These are phyloP conservation scores for Caenorhabditis auriculariae DNA, from an alignment of 2,888 invertebrate species.

Conservation along the genomic window DNA sequence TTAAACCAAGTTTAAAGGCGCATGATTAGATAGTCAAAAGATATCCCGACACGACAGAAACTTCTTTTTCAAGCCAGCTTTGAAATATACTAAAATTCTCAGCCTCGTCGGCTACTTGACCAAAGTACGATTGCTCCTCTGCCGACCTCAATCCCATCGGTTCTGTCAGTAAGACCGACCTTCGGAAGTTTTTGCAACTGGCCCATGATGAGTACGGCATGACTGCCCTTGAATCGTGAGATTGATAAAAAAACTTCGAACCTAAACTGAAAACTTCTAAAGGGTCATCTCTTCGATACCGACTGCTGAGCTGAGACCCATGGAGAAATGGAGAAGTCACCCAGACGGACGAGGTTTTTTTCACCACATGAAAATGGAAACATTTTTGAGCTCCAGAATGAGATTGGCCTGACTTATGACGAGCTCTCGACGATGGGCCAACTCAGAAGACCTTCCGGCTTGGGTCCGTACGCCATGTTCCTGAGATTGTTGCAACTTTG, in stretches of 20 bases:
- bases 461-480: conserved; percentile 94
- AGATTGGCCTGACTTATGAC: conserved; percentile 83
- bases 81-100: conserved; percentile 12
- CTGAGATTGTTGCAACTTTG: conserved; percentile 84
- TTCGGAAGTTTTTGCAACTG: conserved; percentile 69
- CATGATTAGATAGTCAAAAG: no score
- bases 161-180: conserved; percentile 91
- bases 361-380: no score
- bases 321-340: conserved; percentile 66
- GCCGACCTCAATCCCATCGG: conserved; percentile 98
- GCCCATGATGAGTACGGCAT: conserved; percentile 56
- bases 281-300: conserved; percentile 86
- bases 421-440: conserved; percentile 83
- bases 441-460: conserved; percentile 74
- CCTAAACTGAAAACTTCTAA: not conserved
- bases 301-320: conserved; percentile 92
- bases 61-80: not conserved
- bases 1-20: no score
- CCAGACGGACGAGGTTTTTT: conserved; percentile 58
- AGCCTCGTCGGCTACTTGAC: conserved; percentile 89
- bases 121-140: conserved; percentile 96
- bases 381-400: conserved; percentile 17
- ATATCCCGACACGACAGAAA: no score
- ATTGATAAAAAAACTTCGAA: not conserved
- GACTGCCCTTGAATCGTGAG: conserved; percentile 19